Evolutionary conservation across 1,140 invertebrate genomes (phyloP), one percentile per base, ranked within the genome.

Genomic region (Hyles vespertilio): DNA sequence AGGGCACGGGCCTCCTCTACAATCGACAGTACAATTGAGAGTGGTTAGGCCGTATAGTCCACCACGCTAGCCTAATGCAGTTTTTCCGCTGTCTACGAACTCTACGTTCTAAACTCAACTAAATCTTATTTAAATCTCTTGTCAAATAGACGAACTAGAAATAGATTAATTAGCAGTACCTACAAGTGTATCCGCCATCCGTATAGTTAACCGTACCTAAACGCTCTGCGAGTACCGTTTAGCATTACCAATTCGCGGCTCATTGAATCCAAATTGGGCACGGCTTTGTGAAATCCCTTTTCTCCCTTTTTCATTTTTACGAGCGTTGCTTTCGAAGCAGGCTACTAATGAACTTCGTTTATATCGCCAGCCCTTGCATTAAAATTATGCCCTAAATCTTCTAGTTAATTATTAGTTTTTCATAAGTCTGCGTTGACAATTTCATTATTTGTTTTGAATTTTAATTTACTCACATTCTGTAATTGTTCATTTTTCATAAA

Each of bases 251-350:
- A 75, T 77, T 79, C 69, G 69, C 65, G 74, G 67, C 72, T 75
- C 77, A 77, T 79, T 79, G 72, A 77, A 69, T 70, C 61, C 74
- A 66, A 79, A 79, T 77, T 75, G 69, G 65, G 65, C 64, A 59
- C 59, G 72, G 74, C 69, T 73, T 77, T 75, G 60, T 69, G 58
- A 61, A 74, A 74, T 70, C 69, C 63, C 71, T 63, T 69, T 67
- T 65, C 71, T 70, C 66, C 71, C 66, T 70, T 74, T 74, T 76
- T 72, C 72, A 75, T 78, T 74, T 74, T 73, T 76, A 78, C 73
- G 73, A 74, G 62, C 70, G 69, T 72, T 70, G 66, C 70, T 66
- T 59, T 58, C 57, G 61, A 65, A 61, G 51, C 59, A 56, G 34
- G 53, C 58, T 69, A 66, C 69, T 78, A 78, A 76, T 76, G 69